Percentiles rank a stretch among this genome's conserved stretches.
These are phyloP conservation scores for Puffinus mauretanicus DNA, from an alignment of 2,113 vertebrate species.

Conservation along the genomic window DNA sequence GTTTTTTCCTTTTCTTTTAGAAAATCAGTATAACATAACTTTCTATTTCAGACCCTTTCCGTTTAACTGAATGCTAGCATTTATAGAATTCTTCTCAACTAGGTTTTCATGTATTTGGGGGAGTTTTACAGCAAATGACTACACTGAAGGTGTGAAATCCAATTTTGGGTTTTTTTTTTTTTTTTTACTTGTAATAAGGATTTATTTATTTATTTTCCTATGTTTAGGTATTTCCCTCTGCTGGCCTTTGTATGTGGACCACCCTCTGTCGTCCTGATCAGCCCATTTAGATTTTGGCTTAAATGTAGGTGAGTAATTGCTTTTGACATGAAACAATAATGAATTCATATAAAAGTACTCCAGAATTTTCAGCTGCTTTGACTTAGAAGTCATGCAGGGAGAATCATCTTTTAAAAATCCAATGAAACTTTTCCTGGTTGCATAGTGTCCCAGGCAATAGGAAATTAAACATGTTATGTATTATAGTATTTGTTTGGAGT, in stretches of 20 bases:
- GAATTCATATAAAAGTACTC: not conserved
- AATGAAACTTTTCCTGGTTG: not conserved
- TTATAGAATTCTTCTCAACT: not conserved
- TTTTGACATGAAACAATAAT: not conserved
- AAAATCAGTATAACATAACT: not conserved
- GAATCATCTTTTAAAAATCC: not conserved
- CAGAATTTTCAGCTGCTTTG: not conserved
- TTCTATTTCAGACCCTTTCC: not conserved
- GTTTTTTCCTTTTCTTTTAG: not conserved
- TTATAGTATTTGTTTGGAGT: not conserved
- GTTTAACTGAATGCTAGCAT: not conserved
- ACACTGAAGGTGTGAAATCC: not conserved
- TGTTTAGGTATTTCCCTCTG: constrained; percentile 17
- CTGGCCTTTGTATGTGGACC: not conserved
- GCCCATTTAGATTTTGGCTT: not conserved
- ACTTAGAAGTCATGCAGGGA: not conserved
- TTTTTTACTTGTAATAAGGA: not conserved
- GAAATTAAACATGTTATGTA: not conserved
- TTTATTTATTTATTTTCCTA: not conserved
- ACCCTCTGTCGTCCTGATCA: not conserved
- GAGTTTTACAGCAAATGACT: not conserved
- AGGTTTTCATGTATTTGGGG: not conserved
- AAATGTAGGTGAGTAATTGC: constrained; percentile 4
- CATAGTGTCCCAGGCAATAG: not conserved
- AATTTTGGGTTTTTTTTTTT: not conserved